A percentile compares a stretch with the other conserved stretches of the same genome.
Evolutionary conservation across 30 jellyfish, hydroid and myxozoan species (phyloP).

Genomic region (Mastigias papua): DNA sequence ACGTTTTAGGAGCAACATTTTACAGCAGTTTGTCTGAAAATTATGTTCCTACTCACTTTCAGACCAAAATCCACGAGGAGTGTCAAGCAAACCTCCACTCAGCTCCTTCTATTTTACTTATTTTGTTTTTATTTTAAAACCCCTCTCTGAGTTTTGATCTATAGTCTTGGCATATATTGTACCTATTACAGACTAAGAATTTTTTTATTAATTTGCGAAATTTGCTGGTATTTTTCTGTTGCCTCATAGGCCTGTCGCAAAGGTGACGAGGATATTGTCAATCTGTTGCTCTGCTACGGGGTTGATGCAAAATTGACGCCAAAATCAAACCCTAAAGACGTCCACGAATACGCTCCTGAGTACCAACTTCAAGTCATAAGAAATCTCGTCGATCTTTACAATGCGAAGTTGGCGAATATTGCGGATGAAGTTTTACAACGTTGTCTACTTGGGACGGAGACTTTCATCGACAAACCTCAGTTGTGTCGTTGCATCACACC

Average conservation of each 20-base stretch:
- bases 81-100: too few species aligned
- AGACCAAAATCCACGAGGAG: too few species aligned
- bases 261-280: slow-evolving; percentile 80
- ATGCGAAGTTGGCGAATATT: slow-evolving; percentile 7
- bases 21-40: too few species aligned
- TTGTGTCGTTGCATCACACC: slow-evolving; percentile 78
- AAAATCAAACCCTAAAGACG: slow-evolving; percentile 41
- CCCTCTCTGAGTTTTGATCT: too few species aligned
- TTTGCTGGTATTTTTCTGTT: not conserved
- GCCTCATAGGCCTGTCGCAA: slow-evolving; percentile 82
- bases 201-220: not conserved
- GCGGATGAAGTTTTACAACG: slow-evolving; percentile 29
- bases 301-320: slow-evolving; percentile 87
- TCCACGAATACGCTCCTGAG: slow-evolving; percentile 61
- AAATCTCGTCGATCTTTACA: slow-evolving; percentile 36
- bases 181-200: not conserved
- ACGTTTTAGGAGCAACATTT: too few species aligned
- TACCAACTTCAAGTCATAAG: slow-evolving; percentile 7
- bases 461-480: slow-evolving; percentile 6
- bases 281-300: slow-evolving; percentile 73
- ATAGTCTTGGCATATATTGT: not conserved
- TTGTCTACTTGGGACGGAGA: not conserved
- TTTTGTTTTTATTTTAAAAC: too few species aligned
- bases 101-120: too few species aligned
- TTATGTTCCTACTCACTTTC: too few species aligned